phyloP scores from a whole-genome alignment of 2,113 vertebrate species.

The Ploceus nigricollis region DNA sequence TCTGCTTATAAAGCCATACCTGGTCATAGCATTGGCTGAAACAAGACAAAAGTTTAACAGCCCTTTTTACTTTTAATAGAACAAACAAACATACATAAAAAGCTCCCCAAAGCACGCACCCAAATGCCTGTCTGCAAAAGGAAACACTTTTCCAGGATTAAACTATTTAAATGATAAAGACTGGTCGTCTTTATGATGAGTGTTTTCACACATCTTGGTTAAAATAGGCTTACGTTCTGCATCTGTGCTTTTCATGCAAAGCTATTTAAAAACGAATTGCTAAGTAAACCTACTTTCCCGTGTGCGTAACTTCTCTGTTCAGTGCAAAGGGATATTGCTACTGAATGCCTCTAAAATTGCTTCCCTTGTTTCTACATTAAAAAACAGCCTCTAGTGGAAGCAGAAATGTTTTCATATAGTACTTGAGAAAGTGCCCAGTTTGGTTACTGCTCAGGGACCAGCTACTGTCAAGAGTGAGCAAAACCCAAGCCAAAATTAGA shows the following conservation, averaged over 20 bases:
- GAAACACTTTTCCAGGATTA: not conserved
- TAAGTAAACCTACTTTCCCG: not conserved
- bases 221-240: not conserved
- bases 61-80: not conserved
- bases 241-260: not conserved
- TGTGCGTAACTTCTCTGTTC: not conserved
- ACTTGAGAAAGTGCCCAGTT: not conserved
- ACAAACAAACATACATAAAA: not conserved
- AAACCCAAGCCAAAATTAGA: not conserved
- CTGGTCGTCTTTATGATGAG: not conserved
- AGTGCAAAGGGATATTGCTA: not conserved
- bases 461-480: not conserved
- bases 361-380: not conserved
- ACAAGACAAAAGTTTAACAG: not conserved
- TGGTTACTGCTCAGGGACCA: not conserved
- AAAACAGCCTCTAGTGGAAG: not conserved
- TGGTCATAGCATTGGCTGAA: not conserved
- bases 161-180: not conserved
- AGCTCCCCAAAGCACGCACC: accelerated
- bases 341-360: not conserved
- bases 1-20: not conserved
- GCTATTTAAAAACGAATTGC: not conserved
- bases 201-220: not conserved
- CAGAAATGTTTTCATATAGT: not conserved
- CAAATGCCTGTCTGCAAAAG: not conserved